Evolutionary conservation across 2,797 vertebrate genomes (phyloP), one percentile per base, ranked within the genome.

Genomic region (Danio aesculapii): DNA sequence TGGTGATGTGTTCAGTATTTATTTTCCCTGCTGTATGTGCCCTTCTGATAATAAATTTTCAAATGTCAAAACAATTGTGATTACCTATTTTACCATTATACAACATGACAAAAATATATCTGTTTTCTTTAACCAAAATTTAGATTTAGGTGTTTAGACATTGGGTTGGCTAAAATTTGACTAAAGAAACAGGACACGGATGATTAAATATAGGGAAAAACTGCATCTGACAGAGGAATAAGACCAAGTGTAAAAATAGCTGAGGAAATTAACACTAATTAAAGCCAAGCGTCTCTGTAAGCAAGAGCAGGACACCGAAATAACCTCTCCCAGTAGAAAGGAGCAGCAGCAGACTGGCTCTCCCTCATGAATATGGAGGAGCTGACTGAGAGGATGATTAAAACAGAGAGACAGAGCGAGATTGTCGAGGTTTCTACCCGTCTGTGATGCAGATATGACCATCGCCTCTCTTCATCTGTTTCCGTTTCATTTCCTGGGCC

Each of bases 281-380:
- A 41, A 66, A 55, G 59, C 73, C 41, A 83, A 86, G 64, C 53
- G 16, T 72, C 72, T 66, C 61, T 44, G 69, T 67, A 50, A 83
- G 63, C 75, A 81, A 84, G 43, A 12, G 77, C 63, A 82, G 74
- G 52, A 55, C 66, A 82, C 77, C 79, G 76, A 81, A 83, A 78
- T 80, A 84, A 62, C 77, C 73, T 70, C 41, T 81, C 69, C 78
- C 70, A 39, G 63, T 59, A 64, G 70, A 79, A 47, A 49, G 17
- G 6, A 21, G 63, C 58, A 76, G 43, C 43, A 17, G 47, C 59
- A 64, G 62, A 30, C 68, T 55, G 19, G 13, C n/a, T 59, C 39
- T 21, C 41, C 16, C 58, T 77, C 67, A 84, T 86, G 83, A 80
- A 84, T 80, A 84, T 76, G 63, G 17, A 83, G 30, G 79, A 81